A percentile compares a stretch with the other conserved stretches of the same genome.
These are phyloP conservation scores for Plemyria rubiginata DNA, from an alignment of 2,888 invertebrate genomes.

Conservation along the genomic window DNA sequence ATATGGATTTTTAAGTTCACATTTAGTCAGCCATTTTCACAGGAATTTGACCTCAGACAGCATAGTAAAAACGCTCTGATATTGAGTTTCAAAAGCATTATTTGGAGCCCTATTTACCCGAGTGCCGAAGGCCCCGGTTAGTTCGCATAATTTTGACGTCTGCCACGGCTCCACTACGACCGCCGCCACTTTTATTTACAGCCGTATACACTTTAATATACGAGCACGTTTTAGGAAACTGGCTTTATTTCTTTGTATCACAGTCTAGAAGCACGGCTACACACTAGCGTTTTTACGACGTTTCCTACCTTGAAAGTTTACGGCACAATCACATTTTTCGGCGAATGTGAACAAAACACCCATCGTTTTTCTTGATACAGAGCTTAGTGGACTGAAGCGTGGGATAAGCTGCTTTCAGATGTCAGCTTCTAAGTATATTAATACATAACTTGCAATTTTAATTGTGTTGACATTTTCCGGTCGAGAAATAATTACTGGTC, in stretches of 20 bases:
- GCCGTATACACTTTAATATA: neutral
- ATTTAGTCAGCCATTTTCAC: too few relatives aligned
- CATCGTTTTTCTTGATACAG: constrained; percentile 21
- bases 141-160: neutral
- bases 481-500: too few relatives aligned
- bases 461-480: too few relatives aligned
- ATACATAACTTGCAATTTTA: too few relatives aligned
- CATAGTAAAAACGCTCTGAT: too few relatives aligned
- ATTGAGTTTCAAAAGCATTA: too few relatives aligned
- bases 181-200: neutral
- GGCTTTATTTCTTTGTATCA: constrained; percentile 9
- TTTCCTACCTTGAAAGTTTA: constrained; percentile 37
- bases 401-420: constrained; percentile 18
- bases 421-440: constrained; percentile 16
- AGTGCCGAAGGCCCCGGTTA: too few relatives aligned
- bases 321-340: constrained; percentile 38
- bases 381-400: constrained; percentile 13
- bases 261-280: neutral
- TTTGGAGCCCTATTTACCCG: too few relatives aligned
- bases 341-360: constrained; percentile 27
- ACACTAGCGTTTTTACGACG: constrained; percentile 15
- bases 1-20: too few relatives aligned
- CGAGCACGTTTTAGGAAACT: constrained; percentile 1
- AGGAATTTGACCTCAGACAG: too few relatives aligned
- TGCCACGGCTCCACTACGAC: neutral